Evolutionary conservation across 2,797 vertebrate species (phyloP).

Genomic region (Adrianichthys oophorus): DNA sequence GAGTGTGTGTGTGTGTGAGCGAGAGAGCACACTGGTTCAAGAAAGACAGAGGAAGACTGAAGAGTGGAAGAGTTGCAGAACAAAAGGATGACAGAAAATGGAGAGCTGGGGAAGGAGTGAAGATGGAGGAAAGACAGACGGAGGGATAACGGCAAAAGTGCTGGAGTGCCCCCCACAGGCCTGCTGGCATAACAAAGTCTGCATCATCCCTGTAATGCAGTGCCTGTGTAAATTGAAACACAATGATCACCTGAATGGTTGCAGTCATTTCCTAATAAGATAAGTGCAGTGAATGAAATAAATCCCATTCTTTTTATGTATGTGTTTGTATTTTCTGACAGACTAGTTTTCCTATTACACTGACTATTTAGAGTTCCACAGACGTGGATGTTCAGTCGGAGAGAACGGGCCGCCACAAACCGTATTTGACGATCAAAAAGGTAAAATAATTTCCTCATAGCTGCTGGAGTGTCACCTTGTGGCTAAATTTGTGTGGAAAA

Average conservation of each 20-base stretch:
- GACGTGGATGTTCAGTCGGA: constrained; percentile 10
- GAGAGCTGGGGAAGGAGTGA: constrained; percentile 43
- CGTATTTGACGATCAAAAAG: constrained; percentile 9
- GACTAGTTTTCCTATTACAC: constrained; percentile 42
- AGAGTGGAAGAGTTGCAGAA: constrained; percentile 67
- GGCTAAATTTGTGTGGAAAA: constrained; percentile 35
- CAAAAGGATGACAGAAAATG: constrained; percentile 68
- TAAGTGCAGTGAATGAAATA: constrained; percentile 52
- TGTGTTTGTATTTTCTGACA: constrained; percentile 34
- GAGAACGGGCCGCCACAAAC: constrained; percentile 27
- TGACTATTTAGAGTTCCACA: constrained; percentile 29
- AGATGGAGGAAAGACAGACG: constrained; percentile 34
- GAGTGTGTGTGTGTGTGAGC: constrained; percentile 19
- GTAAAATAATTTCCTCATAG: constrained; percentile 11
- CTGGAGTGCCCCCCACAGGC: constrained; percentile 79
- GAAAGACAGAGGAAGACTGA: constrained; percentile 52
- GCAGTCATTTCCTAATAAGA: constrained; percentile 57
- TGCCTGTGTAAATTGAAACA: constrained; percentile 57
- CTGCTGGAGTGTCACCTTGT: constrained; percentile 38
- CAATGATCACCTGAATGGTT: constrained; percentile 58
- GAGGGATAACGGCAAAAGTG: constrained; percentile 58
- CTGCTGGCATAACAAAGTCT: constrained; percentile 21
- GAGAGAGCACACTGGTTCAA: constrained; percentile 66
- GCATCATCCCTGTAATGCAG: constrained; percentile 57
- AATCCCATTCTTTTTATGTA: constrained; percentile 17